Percentiles rank a stretch among this genome's conserved stretches.
These are phyloP conservation scores for Eutrigla gurnardus DNA, from an alignment of 2,797 vertebrate genomes.

Conservation along the genomic window DNA sequence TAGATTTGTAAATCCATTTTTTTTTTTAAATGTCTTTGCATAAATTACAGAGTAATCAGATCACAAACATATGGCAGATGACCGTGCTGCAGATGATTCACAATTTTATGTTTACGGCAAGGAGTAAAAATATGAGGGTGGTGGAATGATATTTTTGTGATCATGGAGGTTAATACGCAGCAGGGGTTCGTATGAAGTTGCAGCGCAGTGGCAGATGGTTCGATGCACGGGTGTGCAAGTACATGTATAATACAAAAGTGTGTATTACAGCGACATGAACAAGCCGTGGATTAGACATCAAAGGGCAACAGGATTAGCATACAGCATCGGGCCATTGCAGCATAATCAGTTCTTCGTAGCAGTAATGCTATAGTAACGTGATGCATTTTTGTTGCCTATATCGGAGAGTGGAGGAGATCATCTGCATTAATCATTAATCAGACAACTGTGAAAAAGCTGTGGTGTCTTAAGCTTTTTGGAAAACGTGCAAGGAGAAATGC, in stretches of 20 bases:
- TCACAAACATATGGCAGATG: neutral
- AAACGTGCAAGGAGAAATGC: neutral
- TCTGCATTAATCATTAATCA: conserved; percentile 32
- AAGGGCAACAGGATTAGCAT: conserved; percentile 51
- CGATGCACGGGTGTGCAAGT: conserved; percentile 11
- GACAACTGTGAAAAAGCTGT: neutral
- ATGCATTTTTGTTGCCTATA: neutral
- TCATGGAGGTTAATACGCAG: conserved; percentile 20
- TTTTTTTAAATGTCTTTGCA: neutral
- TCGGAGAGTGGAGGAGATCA: neutral
- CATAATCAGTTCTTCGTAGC: conserved; percentile 14
- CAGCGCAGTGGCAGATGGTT: conserved; percentile 6
- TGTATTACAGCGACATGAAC: conserved; percentile 13
- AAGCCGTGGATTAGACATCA: conserved; percentile 64
- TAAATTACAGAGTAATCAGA: conserved; percentile 8
- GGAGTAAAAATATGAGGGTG: conserved; percentile 15
- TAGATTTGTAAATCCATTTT: neutral
- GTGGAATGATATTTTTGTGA: conserved; percentile 8
- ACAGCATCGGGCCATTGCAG: conserved; percentile 8
- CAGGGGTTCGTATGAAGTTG: conserved; percentile 25
- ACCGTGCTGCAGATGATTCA: conserved; percentile 10
- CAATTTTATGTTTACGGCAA: neutral
- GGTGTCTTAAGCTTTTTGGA: neutral
- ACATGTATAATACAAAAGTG: conserved; percentile 19
- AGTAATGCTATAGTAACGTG: conserved; percentile 4